Evolutionary conservation across 2,888 invertebrate species (phyloP).

Genomic region (Sisyra nigra): DNA sequence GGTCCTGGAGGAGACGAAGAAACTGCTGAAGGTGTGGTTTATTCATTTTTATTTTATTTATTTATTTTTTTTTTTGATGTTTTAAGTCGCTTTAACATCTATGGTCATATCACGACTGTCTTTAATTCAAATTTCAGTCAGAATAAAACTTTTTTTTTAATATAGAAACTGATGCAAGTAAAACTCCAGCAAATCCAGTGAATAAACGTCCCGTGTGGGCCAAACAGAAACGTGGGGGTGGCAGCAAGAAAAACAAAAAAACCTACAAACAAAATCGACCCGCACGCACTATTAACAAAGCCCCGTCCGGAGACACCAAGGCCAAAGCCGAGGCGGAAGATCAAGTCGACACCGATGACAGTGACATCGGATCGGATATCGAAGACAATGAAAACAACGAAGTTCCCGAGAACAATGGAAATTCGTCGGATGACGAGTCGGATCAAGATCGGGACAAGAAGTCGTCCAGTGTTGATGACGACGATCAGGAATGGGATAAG

Average conservation of each 20-base stretch:
- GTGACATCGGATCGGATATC: conserved; percentile 26
- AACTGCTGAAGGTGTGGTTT: neutral
- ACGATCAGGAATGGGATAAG: conserved; percentile 87
- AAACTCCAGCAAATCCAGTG: conserved; percentile 27
- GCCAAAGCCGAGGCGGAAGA: conserved; percentile 14
- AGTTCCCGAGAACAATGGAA: conserved; percentile 16
- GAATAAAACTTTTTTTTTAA: neutral
- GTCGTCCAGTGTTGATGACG: conserved; percentile 41
- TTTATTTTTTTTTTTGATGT: too few species aligned
- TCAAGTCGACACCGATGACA: conserved; percentile 30
- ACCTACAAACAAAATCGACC: conserved; percentile 20
- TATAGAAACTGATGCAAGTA: neutral
- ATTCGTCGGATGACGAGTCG: conserved; percentile 6
- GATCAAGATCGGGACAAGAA: conserved; percentile 33
- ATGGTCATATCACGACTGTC: too few species aligned
- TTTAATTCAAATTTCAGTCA: too few species aligned
- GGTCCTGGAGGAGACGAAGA: conserved; percentile 25
- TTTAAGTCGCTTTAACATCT: too few species aligned
- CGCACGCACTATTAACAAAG: conserved; percentile 13
- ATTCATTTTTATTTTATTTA: neutral
- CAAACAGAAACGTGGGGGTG: conserved; percentile 46
- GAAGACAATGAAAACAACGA: conserved; percentile 23
- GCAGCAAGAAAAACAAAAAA: conserved; percentile 43
- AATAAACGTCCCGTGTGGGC: conserved; percentile 70
- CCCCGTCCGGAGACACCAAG: neutral